Evolutionary conservation across 1,140 invertebrate genomes (phyloP), one percentile per base, ranked within the genome.

Genomic region (Meloidogyne floridensis): DNA sequence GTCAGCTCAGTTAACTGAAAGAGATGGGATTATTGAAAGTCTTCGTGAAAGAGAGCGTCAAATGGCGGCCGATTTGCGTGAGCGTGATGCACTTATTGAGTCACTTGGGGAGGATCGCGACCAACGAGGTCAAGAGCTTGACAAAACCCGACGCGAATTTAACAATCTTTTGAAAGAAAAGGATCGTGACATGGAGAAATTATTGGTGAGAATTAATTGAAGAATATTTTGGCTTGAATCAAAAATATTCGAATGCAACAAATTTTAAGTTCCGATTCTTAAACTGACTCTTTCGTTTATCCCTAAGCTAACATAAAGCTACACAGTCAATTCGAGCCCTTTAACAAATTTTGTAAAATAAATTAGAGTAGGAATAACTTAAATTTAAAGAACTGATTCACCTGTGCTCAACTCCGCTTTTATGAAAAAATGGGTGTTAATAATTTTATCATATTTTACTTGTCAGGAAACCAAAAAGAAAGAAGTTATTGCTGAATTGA

Each of bases 81-180:
- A 79, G n/a, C 43, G 77, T 8, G 77, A 79, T 53, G 77, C 59
- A 32, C 18, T 79, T 47, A 72, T 79, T 69, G 77, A 79, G 18
- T 51, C 32, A 20, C 65, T 79, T 69, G 77, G 9, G 7, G 72
- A 72, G 65, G 59, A 72, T 11, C 18, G 65, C 0, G 77, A 20
- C 18, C 43, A 53, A 20, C 20, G 69, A 43, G 65, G 72, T 43
- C 54, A 79, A 51, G 77, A 79, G 18, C 11, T 79, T 42, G 13
- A 72, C 2, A 69, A 65, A 53, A 79, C 43, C 18, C 77, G 65
- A 13, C 69, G 43, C n/a, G 77, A 79, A 6, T 79, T 65, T 72
- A 18, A 79, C 3, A 71, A 51, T 69, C 77, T 79, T 6, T n/a
- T 79, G 20, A 65, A 65, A 10, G 51, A 69, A n/a, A 69, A 71